phyloP scores from a whole-genome alignment of 2,888 invertebrate genomes.

The Acronicta psi region DNA sequence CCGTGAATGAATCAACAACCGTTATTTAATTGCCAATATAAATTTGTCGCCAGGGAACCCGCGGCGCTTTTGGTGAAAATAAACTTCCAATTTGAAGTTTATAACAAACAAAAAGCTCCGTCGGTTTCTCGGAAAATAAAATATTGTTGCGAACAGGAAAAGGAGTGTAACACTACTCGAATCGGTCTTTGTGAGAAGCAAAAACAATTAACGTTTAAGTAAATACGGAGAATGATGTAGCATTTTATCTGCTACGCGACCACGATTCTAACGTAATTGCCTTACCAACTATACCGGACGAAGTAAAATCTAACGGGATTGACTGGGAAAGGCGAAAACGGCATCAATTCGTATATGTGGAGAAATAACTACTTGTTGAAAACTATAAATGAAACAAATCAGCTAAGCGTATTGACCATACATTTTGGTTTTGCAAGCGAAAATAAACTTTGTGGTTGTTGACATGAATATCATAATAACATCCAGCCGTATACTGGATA shows the following conservation, averaged over 20 bases:
- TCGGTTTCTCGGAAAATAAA: conserved; percentile 44
- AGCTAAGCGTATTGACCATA: too few species aligned
- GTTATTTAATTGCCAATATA: conserved; percentile 55
- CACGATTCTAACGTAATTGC: conserved; percentile 8
- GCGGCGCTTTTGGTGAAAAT: conserved; percentile 37
- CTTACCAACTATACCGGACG: background rate
- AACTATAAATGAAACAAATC: too few species aligned
- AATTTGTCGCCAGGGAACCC: conserved; percentile 44
- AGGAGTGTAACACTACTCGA: conserved; percentile 20
- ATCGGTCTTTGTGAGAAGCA: conserved; percentile 14
- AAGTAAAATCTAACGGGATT: conserved; percentile 21
- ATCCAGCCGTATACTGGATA: too few species aligned
- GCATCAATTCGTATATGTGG: too few species aligned
- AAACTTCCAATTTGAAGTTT: conserved; percentile 42
- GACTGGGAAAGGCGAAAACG: too few species aligned
- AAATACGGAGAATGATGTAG: conserved; percentile 10
- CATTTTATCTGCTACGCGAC: conserved; percentile 3
- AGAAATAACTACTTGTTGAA: too few species aligned
- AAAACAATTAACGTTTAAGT: conserved; percentile 24
- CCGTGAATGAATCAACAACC: conserved; percentile 50
- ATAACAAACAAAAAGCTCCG: conserved; percentile 31
- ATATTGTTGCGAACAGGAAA: conserved; percentile 53
- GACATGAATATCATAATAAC: too few species aligned
- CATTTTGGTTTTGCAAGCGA: too few species aligned
- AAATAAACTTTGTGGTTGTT: too few species aligned